Percentiles rank a stretch among this genome's conserved stretches.
These are phyloP conservation scores for Amphibalanus amphitrite DNA, from an alignment of 1,140 invertebrate genomes.

Conservation along the genomic window DNA sequence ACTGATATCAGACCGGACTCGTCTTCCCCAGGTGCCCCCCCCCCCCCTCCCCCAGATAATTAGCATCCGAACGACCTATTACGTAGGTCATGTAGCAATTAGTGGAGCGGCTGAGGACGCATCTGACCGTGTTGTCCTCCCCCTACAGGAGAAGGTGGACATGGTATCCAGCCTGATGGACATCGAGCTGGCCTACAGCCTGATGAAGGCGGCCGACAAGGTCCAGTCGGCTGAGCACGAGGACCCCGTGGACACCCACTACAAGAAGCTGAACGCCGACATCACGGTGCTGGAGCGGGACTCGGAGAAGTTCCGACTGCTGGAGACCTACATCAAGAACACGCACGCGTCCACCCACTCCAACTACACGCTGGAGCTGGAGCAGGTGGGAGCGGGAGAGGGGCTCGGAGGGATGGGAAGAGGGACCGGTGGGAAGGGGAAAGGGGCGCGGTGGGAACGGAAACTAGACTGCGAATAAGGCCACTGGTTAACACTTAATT, in stretches of 20 bases:
- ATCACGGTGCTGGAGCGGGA: constrained; percentile 53
- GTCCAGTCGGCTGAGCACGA: constrained; percentile 14
- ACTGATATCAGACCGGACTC: too few species aligned
- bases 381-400: constrained; percentile 32
- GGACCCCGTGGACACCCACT: constrained; percentile 69
- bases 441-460: too few species aligned
- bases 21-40: too few species aligned
- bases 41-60: too few species aligned
- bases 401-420: too few species aligned
- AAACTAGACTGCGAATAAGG: too few species aligned
- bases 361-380: constrained; percentile 53
- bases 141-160: constrained; percentile 50
- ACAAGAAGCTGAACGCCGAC: constrained; percentile 70
- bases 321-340: constrained; percentile 60
- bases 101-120: too few species aligned
- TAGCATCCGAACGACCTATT: too few species aligned
- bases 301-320: constrained; percentile 52
- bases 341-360: constrained; percentile 74
- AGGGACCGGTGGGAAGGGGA: too few species aligned
- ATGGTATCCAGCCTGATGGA: constrained; percentile 86
- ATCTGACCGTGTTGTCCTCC: constrained; percentile 5
- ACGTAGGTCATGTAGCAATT: too few species aligned
- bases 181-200: constrained; percentile 83
- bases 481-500: too few species aligned
- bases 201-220: constrained; percentile 43